phyloP scores from a whole-genome alignment of 1,140 invertebrate genomes.

The Achroia grisella region DNA sequence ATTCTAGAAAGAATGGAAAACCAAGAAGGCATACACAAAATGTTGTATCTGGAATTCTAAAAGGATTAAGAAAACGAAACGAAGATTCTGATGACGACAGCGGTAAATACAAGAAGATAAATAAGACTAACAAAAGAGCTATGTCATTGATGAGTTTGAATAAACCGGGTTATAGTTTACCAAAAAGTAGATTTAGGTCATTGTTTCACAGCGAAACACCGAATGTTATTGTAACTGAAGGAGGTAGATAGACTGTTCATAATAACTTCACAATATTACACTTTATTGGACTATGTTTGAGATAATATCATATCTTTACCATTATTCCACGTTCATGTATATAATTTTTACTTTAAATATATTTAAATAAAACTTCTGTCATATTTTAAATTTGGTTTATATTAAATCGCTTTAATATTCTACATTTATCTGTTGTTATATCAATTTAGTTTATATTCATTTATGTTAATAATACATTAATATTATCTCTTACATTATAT shows the following conservation, averaged over 20 bases:
- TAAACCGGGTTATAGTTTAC: conserved; percentile 41
- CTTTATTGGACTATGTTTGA: neutral
- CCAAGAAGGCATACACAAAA: conserved; percentile 41
- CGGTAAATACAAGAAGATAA: conserved; percentile 62
- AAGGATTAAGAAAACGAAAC: conserved; percentile 51
- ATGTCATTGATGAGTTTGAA: conserved; percentile 54
- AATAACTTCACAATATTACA: neutral
- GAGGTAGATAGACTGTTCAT: conserved; percentile 53
- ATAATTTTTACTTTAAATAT: no score
- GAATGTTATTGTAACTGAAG: conserved; percentile 68
- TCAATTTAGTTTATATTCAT: no score
- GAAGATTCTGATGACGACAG: conserved; percentile 57
- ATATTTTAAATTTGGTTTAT: no score
- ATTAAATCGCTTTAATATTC: no score
- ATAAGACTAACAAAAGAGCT: conserved; percentile 62
- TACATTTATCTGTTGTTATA: no score
- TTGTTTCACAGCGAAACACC: conserved; percentile 65
- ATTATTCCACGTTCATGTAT: no score
- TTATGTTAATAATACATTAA: neutral
- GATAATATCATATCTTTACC: neutral
- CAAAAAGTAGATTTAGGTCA: conserved; percentile 51
- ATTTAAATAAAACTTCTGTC: no score
- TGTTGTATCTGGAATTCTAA: conserved; percentile 54
- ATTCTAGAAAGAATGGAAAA: conserved; percentile 53
- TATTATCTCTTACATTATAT: neutral